Conservation (phyloP, 2,797 vertebrate genomes). For the Pitangus sulphuratus region DNA sequence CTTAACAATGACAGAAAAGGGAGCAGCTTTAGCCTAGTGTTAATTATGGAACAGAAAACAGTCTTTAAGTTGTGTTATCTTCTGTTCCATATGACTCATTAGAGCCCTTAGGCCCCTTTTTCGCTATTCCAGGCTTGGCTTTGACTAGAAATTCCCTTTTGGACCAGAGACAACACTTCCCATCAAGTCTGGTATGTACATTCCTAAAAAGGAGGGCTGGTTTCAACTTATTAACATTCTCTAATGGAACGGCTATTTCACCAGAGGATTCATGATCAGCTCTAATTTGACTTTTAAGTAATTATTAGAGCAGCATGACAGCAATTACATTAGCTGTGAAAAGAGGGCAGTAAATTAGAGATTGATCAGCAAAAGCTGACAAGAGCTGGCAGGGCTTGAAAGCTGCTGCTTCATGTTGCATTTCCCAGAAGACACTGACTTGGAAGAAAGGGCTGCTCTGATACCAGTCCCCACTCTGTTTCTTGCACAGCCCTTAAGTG, state of each 20-base stretch:
- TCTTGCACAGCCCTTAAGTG: background rate
- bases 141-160: conserved; percentile 23
- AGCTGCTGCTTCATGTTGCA: background rate
- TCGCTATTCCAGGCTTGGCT: background rate
- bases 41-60: background rate
- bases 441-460: background rate
- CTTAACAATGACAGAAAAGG: background rate
- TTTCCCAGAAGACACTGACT: conserved; percentile 13
- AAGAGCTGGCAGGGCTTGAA: background rate
- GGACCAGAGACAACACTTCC: background rate
- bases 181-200: conserved; percentile 10
- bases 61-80: background rate
- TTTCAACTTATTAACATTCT: conserved; percentile 24
- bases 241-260: background rate
- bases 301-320: background rate
- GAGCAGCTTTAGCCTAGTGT: background rate
- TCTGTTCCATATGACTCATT: background rate
- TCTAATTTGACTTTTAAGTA: background rate
- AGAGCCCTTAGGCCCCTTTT: background rate
- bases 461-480: background rate
- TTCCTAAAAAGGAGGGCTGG: conserved; percentile 34
- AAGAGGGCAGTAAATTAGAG: background rate
- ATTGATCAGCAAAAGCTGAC: background rate
- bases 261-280: background rate
- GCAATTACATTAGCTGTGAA: background rate